Conservation (phyloP, 2,888 invertebrate genomes). For the Drosophila leonis region DNA sequence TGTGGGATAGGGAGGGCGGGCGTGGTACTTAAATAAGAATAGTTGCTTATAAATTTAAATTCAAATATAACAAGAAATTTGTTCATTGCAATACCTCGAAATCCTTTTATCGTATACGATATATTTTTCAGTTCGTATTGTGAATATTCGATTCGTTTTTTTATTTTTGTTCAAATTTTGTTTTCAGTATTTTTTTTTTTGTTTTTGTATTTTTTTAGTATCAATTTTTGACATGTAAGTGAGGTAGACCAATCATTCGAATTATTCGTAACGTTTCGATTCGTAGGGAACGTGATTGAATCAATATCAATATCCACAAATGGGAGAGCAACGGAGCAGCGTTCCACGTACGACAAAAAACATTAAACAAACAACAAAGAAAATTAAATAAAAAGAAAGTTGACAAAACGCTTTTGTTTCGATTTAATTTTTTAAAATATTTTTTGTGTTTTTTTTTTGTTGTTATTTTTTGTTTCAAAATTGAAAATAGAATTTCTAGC, state of each 20-base stretch:
- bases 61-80: constrained; percentile 79
- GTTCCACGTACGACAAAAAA: constrained; percentile 84
- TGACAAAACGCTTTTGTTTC: constrained; percentile 65
- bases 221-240: constrained; percentile 50
- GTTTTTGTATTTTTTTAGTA: not conserved
- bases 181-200: constrained; percentile 11
- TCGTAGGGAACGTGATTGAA: constrained; percentile 66
- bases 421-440: constrained; percentile 60
- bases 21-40: constrained; percentile 70
- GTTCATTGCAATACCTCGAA: constrained; percentile 85
- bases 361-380: constrained; percentile 80
- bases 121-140: constrained; percentile 65
- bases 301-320: constrained; percentile 58
- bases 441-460: constrained; percentile 31
- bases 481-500: constrained; percentile 41
- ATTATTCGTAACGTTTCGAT: constrained; percentile 60
- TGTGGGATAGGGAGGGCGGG: constrained; percentile 24
- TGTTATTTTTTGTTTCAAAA: constrained; percentile 37
- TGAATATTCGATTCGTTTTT: constrained; percentile 49
- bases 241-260: constrained; percentile 82
- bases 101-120: constrained; percentile 83
- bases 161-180: constrained; percentile 25
- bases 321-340: constrained; percentile 82
- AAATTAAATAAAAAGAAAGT: constrained; percentile 75
- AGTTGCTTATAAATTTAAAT: constrained; percentile 80